A percentile compares a stretch with the other conserved stretches of the same genome.
phyloP scores from a whole-genome alignment of 2,888 invertebrate genomes.

The Mesorhabditis belari region DNA sequence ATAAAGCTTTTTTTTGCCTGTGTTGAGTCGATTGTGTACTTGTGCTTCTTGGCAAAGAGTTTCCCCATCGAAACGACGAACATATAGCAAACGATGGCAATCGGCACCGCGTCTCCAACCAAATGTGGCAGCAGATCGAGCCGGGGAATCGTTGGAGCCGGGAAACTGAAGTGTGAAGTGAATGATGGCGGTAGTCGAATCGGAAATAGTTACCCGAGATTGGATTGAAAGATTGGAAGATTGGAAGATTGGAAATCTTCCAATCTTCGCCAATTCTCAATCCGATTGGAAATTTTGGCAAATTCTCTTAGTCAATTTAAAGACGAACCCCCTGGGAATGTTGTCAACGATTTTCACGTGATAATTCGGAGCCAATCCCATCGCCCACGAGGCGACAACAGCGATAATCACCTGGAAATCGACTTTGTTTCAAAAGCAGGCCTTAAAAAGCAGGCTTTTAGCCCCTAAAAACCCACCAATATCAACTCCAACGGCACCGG shows the following conservation, averaged over 20 bases:
- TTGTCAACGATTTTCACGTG: slow-evolving; percentile 55
- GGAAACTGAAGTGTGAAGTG: slow-evolving; percentile 37
- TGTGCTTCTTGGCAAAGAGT: slow-evolving; percentile 58
- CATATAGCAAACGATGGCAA: slow-evolving; percentile 59
- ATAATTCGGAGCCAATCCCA: slow-evolving; percentile 51
- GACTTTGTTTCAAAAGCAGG: not conserved
- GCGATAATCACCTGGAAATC: slow-evolving; percentile 54
- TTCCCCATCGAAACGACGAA: slow-evolving; percentile 59
- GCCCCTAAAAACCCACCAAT: slow-evolving; percentile 35
- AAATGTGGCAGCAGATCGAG: slow-evolving; percentile 52
- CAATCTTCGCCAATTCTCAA: not conserved
- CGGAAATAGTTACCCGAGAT: too few species aligned
- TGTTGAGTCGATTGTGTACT: slow-evolving; percentile 58
- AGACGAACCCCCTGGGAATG: slow-evolving; percentile 55
- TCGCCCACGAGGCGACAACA: slow-evolving; percentile 54
- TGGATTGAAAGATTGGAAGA: too few species aligned
- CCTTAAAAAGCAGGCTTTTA: too few species aligned
- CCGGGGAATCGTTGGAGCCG: slow-evolving; percentile 49
- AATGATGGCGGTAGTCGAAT: not conserved
- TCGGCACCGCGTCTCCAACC: slow-evolving; percentile 58
- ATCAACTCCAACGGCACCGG: slow-evolving; percentile 49
- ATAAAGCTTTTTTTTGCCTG: slow-evolving; percentile 52
- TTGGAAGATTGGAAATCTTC: too few species aligned
- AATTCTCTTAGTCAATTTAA: not conserved
- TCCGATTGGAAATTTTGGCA: too few species aligned